Conservation (phyloP, 2,113 vertebrate species). For the Anoura caudifer region DNA sequence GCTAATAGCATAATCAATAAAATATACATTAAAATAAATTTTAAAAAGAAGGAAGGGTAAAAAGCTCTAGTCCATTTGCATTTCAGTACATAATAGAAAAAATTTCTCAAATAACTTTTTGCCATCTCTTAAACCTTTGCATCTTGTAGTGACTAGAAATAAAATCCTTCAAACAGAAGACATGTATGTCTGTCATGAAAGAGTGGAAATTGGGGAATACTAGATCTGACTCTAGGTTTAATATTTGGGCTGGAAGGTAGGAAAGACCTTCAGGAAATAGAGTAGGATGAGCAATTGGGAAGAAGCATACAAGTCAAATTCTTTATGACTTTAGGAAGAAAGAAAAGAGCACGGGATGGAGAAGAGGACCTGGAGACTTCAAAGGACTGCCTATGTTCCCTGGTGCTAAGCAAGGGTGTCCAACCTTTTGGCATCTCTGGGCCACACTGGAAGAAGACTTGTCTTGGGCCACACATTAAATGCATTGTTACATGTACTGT, state of each 20-base stretch:
- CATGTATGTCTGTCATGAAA: not conserved
- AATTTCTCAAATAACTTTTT: slow-evolving; percentile 1
- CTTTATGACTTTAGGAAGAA: not conserved
- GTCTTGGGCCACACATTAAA: no score
- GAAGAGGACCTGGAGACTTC: not conserved
- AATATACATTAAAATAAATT: not conserved
- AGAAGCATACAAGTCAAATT: not conserved
- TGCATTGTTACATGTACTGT: no score
- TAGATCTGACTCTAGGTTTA: not conserved
- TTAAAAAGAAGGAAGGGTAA: not conserved
- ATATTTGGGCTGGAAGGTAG: not conserved
- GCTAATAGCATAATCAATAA: no score
- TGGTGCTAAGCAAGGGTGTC: not conserved
- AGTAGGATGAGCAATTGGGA: not conserved
- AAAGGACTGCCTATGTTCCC: not conserved
- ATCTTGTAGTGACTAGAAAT: not conserved
- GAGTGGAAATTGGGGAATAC: not conserved
- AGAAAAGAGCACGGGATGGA: not conserved
- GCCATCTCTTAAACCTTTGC: not conserved
- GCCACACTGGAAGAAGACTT: no score
- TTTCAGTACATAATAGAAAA: slow-evolving; percentile 32
- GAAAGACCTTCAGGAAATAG: not conserved
- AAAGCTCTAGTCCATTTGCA: not conserved
- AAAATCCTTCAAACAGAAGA: not conserved
- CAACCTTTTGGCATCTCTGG: no score